Conservation (phyloP, 2,888 invertebrate genomes). For the Thysanoteuthis rhombus region DNA sequence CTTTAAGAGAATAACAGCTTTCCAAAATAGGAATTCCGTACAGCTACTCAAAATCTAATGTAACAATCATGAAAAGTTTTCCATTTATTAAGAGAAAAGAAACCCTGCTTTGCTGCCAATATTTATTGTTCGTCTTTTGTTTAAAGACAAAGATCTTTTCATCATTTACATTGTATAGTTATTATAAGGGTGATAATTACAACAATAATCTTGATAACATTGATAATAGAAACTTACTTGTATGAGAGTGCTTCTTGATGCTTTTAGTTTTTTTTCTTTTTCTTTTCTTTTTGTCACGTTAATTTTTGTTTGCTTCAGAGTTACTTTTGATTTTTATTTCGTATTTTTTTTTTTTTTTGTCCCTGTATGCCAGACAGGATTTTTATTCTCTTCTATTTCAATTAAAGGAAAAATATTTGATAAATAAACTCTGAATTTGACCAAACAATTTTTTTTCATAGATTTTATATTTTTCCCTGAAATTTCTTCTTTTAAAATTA, state of each 20-base stretch:
- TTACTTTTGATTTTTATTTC: background rate
- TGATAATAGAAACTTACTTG: background rate
- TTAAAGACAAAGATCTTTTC: background rate
- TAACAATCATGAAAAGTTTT: too few species aligned
- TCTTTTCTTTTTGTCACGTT: background rate
- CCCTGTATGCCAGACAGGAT: background rate
- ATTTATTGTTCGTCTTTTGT: background rate
- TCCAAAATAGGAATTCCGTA: too few species aligned
- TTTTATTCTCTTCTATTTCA: background rate
- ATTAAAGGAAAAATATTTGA: background rate
- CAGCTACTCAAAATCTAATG: too few species aligned
- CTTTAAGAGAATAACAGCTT: too few species aligned
- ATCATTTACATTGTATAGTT: background rate
- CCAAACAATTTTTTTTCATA: background rate
- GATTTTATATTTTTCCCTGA: background rate
- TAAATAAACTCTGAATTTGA: background rate
- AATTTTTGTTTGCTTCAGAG: background rate
- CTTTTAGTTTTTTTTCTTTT: background rate
- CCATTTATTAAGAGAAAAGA: background rate
- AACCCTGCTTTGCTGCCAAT: background rate
- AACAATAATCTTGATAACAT: background rate
- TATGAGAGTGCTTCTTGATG: background rate
- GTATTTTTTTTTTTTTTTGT: too few species aligned
- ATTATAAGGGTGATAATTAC: background rate
- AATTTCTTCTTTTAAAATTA: background rate